Percentiles rank a stretch among this genome's conserved stretches.
phyloP scores from a whole-genome alignment of 1,140 invertebrate genomes.

The Apis cerana region DNA sequence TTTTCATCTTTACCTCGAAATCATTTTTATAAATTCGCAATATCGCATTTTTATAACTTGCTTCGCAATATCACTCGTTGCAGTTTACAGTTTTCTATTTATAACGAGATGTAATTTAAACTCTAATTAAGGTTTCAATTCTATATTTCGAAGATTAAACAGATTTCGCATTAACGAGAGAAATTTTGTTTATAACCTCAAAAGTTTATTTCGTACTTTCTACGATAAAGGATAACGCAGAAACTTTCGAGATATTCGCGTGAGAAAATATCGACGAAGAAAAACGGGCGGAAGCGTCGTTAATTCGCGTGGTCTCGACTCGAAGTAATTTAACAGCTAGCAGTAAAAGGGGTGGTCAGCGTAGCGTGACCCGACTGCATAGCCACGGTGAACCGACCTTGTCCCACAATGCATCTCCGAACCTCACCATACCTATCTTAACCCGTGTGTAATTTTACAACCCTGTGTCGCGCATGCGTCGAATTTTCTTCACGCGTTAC shows the following conservation, averaged over 20 bases:
- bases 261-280: slow-evolving; percentile 8
- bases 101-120: no score
- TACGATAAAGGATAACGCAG: no score
- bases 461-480: neutral
- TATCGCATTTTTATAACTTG: no score
- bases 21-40: no score
- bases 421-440: neutral
- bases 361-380: slow-evolving; percentile 61
- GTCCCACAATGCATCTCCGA: slow-evolving; percentile 63
- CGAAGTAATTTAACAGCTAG: slow-evolving; percentile 64
- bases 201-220: no score
- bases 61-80: no score
- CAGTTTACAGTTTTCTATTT: no score
- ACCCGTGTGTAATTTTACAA: slow-evolving; percentile 46
- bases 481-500: neutral
- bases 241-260: neutral
- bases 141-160: no score
- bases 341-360: slow-evolving; percentile 63
- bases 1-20: neutral
- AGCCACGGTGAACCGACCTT: slow-evolving; percentile 64
- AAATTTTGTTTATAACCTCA: no score
- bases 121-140: no score
- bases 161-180: no score
- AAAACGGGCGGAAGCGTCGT: slow-evolving; percentile 56
- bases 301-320: slow-evolving; percentile 55